Base-by-base conservation (phyloP, 2,113 vertebrate genomes). In the Chaetura pelagica region DNA sequence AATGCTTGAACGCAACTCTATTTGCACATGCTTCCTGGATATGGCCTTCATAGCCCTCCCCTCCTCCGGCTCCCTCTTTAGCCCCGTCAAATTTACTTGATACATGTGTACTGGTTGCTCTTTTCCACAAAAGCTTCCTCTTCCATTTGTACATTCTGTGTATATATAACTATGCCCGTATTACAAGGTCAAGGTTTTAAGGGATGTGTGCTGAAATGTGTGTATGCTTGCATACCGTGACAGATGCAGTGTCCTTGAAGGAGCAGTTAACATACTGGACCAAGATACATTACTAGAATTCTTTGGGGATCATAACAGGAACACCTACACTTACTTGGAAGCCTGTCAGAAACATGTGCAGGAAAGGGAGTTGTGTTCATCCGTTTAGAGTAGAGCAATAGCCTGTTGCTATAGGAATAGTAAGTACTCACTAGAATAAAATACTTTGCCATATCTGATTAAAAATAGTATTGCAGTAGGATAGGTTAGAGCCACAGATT, bases 321-420 rank as follows among this genome's bases (percentile, higher is more conserved):
- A 67, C 49, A 75, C 42, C 13, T 89, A 10, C 5, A 2, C 7
- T 54, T 34, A 6, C 29, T 69, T 63, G 84, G 48, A 83, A 89
- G 62, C 24, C 9, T 13, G 69, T 87, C 26, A 62, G 67, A 85
- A 90, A 29, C 9, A 2, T 10, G 5, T 2, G 32, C 74, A 10
- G 32, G 38, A 74, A 74, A 23, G 13, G 29, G 27, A 76, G 29
- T 30, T 1, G 1, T 46, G 30, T 38, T 94, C n/a, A 55, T 93
- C n/a, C 30, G 4, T 73, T 87, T 83, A 57, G 48, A 76, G 27
- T 26, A 62, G 35, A 85, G 66, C 30, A 48, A 3, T 82, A 87
- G 49, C 27, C 22, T 82, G 67, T 91, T 93, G 89, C 89, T 84
- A 2, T 54, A 89, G 61, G 68, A 82, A 58, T 94, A n/a, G 76